A percentile compares a stretch with the other conserved stretches of the same genome.
Evolutionary conservation across 2,797 vertebrate genomes (phyloP).

Genomic region (Mastacembelus armatus): DNA sequence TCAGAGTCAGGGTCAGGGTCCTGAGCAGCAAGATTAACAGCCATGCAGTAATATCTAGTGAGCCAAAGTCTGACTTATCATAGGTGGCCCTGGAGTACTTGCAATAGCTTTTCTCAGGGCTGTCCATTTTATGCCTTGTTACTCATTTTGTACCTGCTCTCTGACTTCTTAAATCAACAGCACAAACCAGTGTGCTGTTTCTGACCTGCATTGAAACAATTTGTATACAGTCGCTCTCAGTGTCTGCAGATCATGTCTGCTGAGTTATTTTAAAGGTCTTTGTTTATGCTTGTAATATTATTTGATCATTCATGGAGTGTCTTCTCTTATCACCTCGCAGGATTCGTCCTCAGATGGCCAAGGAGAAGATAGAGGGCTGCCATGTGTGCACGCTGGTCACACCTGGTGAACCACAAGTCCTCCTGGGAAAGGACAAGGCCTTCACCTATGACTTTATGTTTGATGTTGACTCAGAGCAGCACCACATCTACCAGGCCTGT

Average conservation of each 20-base stretch:
- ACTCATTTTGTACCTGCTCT: background rate
- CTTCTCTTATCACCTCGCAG: constrained; percentile 69
- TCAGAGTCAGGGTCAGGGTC: no score
- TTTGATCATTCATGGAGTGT: background rate
- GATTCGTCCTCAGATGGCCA: constrained; percentile 96
- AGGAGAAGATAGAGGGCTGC: constrained; percentile 98
- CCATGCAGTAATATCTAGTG: constrained; percentile 33
- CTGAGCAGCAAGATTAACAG: constrained; percentile 49
- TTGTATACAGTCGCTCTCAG: background rate
- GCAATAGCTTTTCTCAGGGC: constrained; percentile 3
- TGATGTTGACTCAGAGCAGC: constrained; percentile 91
- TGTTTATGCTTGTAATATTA: background rate
- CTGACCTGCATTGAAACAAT: background rate
- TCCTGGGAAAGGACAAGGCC: constrained; percentile 98
- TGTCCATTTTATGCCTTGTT: constrained; percentile 1
- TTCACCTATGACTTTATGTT: constrained; percentile 98
- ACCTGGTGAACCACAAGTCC: constrained; percentile 94
- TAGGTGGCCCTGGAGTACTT: background rate
- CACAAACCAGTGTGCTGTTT: constrained; percentile 2
- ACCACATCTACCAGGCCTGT: constrained; percentile 87
- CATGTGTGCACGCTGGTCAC: constrained; percentile 96
- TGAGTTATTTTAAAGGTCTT: background rate
- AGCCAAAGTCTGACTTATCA: background rate
- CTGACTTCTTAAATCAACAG: background rate
- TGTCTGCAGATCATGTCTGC: background rate